phyloP scores from a whole-genome alignment of 2,113 vertebrate species.

The Trichechus manatus region DNA sequence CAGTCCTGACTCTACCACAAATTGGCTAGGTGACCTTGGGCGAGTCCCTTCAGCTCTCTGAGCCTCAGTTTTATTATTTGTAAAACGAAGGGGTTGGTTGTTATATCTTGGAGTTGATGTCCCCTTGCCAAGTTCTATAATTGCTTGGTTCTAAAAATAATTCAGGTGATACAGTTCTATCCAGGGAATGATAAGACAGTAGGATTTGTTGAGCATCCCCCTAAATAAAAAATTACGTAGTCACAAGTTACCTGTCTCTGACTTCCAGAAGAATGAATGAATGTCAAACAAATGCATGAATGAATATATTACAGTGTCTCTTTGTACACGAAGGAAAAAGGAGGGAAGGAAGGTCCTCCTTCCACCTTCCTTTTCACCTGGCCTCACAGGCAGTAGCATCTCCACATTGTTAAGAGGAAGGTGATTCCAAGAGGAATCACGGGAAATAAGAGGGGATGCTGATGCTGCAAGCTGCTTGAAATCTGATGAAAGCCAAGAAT shows the following conservation, averaged over 20 bases:
- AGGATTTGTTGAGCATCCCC: constrained; percentile 16
- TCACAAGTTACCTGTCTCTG: constrained; percentile 43
- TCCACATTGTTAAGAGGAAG: constrained; percentile 57
- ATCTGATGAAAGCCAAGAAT: constrained; percentile 21
- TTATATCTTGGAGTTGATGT: neutral
- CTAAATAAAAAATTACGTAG: constrained; percentile 6
- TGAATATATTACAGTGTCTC: neutral
- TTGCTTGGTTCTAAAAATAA: constrained; percentile 55
- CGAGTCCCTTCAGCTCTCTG: neutral
- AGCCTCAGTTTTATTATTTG: constrained; percentile 34
- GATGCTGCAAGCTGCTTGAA: constrained; percentile 60
- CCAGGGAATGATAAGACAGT: neutral
- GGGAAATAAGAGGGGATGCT: constrained; percentile 39
- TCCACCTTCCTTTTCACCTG: neutral
- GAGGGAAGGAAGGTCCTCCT: neutral
- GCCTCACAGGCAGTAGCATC: neutral
- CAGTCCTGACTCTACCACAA: neutral
- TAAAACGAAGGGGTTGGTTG: neutral
- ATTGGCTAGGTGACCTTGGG: constrained; percentile 78
- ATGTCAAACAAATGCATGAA: neutral
- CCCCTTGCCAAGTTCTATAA: constrained; percentile 26
- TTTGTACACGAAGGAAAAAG: neutral
- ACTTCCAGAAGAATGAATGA: constrained; percentile 24
- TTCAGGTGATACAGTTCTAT: neutral
- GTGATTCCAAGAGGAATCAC: constrained; percentile 76